These are phyloP conservation scores for Dasyornis broadbenti DNA, from an alignment of 2,113 vertebrate species.

Conservation along the genomic window DNA sequence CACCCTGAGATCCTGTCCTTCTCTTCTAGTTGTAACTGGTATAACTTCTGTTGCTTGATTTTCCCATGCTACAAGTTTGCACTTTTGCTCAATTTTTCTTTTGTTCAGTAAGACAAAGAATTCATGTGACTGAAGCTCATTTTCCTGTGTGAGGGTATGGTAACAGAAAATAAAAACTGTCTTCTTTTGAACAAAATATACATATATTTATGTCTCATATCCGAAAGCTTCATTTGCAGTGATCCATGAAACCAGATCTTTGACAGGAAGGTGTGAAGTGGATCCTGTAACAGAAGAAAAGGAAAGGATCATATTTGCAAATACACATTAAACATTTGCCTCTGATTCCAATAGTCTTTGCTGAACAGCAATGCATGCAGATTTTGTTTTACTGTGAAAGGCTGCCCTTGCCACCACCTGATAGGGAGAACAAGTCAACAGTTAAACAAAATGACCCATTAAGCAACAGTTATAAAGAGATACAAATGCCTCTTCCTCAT, in stretches of 20 bases:
- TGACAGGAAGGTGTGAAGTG: neutral
- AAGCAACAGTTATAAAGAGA: neutral
- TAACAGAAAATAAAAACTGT: neutral
- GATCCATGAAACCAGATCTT: neutral
- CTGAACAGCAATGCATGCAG: neutral
- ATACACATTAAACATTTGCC: neutral
- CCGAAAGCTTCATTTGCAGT: neutral
- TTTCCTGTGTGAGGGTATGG: neutral
- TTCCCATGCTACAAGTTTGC: neutral
- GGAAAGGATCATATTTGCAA: neutral
- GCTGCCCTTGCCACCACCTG: neutral
- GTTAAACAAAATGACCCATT: neutral
- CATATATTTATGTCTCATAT: neutral
- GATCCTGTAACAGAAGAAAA: neutral
- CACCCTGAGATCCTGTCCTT: neutral
- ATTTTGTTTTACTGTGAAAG: neutral
- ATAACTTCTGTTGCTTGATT: neutral
- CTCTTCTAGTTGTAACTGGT: neutral
- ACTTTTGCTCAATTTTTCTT: neutral
- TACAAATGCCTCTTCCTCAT: neutral
- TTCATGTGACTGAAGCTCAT: neutral
- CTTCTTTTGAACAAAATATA: neutral
- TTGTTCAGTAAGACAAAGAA: neutral
- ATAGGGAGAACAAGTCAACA: constrained; percentile 29
- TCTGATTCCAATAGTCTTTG: neutral